Base-by-base conservation (phyloP, 2,113 vertebrate species). In the Microcebus ravelobensis region DNA sequence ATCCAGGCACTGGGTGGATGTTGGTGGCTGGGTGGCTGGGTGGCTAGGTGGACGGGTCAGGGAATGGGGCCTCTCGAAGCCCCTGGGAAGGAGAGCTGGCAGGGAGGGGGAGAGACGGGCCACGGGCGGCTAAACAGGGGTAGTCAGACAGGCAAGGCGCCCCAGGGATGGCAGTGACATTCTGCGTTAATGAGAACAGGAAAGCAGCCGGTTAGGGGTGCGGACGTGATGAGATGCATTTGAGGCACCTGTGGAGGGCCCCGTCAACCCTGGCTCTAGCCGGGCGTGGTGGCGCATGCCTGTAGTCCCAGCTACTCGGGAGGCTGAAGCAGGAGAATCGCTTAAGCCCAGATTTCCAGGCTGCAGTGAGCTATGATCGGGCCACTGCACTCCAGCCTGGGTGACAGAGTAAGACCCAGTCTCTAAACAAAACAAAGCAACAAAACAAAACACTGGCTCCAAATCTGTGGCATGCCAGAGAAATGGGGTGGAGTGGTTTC, bases 161-260 rank as follows among this genome's bases (percentile, higher is more conserved):
- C 9, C 4, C 1, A 0, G 57, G 59, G 39, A 45, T 45, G 55
- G 45, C 80, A 50, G 76, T 27, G 90, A n/a, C 27, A 36, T 74
- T 84, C 77, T 18, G 52, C 2, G 0, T 9, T 90, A 18, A 74
- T n/a, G 57, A 80, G 52, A 89, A 31, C 42, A 57, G 14, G 63
- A 76, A 76, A 71, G 29, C 15, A n/a, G 11, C 36, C 39, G 25
- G 17, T 2, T 17, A 18, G 23, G 14, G 73, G 50, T 0, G 0
- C 14, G 5, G 91, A 74, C 39, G n/a, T 0, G 7, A 88, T 0
- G 14, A 83, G 70, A 34, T 3, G 61, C 45, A 34, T 52, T 3
- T 39, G n/a, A 94, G 90, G 70, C 57, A 50, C 45, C 18, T 48
- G 13, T 14, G 31, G 23, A 87, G 34, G 61, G 52, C 23, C 31